These are phyloP conservation scores for Daubentonia madagascariensis DNA, from an alignment of 2,113 vertebrate species.

Conservation along the genomic window DNA sequence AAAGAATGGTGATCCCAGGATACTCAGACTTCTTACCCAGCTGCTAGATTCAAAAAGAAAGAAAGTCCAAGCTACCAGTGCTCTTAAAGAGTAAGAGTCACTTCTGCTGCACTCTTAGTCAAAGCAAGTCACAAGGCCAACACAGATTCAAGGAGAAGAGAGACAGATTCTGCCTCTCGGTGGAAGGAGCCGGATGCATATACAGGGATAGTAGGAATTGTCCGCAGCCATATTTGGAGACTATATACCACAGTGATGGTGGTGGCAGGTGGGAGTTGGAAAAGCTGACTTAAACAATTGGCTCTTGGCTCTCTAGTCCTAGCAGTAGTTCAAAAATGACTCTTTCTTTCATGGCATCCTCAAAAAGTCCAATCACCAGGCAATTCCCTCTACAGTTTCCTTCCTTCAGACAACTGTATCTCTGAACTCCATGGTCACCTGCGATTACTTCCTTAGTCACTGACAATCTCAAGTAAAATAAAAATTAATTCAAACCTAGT, in stretches of 20 bases:
- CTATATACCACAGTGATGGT: background rate
- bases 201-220: background rate
- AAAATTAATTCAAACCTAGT: background rate
- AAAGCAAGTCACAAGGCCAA: background rate
- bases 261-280: background rate
- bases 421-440: background rate
- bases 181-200: background rate
- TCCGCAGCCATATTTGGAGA: background rate
- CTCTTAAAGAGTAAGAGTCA: background rate
- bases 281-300: background rate
- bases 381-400: background rate
- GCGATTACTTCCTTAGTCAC: background rate
- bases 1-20: background rate
- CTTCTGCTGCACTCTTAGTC: background rate
- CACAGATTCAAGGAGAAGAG: background rate
- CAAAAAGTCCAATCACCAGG: background rate
- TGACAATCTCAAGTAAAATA: background rate
- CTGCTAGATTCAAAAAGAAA: background rate
- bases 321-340: background rate
- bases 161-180: background rate
- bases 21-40: background rate
- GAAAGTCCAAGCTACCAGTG: background rate
- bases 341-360: background rate
- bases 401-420: background rate
- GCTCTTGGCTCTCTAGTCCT: background rate